Evolutionary conservation across 1,140 invertebrate species (phyloP).

Genomic region (Drosophila aff.): DNA sequence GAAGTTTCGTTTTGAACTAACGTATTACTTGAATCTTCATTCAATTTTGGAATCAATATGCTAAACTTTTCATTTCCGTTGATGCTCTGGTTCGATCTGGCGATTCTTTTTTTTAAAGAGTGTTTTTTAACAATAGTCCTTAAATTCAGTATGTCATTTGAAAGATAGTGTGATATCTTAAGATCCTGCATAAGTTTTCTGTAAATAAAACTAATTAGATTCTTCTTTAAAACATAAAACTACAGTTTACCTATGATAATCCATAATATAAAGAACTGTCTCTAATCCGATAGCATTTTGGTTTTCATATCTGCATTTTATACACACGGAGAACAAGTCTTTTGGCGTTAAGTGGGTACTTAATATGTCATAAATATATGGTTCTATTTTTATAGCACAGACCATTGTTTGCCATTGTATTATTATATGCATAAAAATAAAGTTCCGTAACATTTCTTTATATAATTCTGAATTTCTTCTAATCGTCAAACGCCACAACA

Average conservation of each 20-base stretch:
- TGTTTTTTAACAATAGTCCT: neutral
- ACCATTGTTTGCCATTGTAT: neutral
- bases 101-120: neutral
- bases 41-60: too few species aligned
- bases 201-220: neutral
- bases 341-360: constrained; percentile 18
- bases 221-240: too few species aligned
- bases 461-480: too few species aligned
- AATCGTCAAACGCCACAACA: neutral
- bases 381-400: neutral
- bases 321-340: constrained; percentile 10
- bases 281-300: neutral
- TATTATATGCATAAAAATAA: neutral
- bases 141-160: constrained; percentile 2
- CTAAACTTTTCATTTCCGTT: neutral
- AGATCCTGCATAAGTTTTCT: constrained; percentile 5
- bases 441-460: neutral
- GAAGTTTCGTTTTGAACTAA: neutral
- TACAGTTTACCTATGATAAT: constrained; percentile 16
- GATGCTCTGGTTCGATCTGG: neutral
- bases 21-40: neutral
- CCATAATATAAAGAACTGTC: constrained; percentile 2
- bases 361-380: constrained; percentile 13
- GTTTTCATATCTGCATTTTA: neutral
- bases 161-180: constrained; percentile 3